Percentiles rank a stretch among this genome's conserved stretches.
These are phyloP conservation scores for Malthinus seriepunctatus DNA, from an alignment of 2,888 invertebrate species.

Conservation along the genomic window DNA sequence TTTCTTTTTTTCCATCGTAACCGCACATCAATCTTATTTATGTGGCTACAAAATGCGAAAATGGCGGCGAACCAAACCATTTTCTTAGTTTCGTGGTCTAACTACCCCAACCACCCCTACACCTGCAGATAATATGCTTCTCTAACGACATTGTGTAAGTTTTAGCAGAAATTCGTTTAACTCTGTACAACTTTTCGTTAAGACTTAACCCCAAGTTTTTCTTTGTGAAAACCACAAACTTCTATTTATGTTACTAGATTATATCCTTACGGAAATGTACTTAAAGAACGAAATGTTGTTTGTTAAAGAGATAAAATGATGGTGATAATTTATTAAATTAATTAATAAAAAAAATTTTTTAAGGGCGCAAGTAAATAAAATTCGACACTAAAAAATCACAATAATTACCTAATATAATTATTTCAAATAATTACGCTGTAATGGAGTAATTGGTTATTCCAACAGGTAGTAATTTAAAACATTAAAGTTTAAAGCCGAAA, in stretches of 20 bases:
- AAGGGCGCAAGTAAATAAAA: no score
- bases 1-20: conserved; percentile 42
- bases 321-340: no score
- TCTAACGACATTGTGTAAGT: conserved; percentile 47
- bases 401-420: no score
- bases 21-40: conserved; percentile 55
- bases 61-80: conserved; percentile 46
- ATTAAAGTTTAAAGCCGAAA: no score
- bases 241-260: conserved; percentile 23
- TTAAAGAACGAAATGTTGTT: neutral
- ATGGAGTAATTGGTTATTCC: no score
- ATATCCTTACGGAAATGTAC: conserved; percentile 20
- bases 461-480: no score
- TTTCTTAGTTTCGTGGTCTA: conserved; percentile 59
- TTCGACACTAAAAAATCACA: no score
- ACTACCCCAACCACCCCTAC: conserved; percentile 47
- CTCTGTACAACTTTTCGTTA: conserved; percentile 48
- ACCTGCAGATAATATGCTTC: conserved; percentile 47
- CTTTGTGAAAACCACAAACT: conserved; percentile 18
- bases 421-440: no score
- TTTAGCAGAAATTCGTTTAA: conserved; percentile 46
- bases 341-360: no score
- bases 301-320: no score
- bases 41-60: conserved; percentile 55
- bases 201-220: conserved; percentile 27